Evolutionary conservation across 1,140 invertebrate species (phyloP), one percentile per base, ranked within the genome.

Genomic region (Apis florea): DNA sequence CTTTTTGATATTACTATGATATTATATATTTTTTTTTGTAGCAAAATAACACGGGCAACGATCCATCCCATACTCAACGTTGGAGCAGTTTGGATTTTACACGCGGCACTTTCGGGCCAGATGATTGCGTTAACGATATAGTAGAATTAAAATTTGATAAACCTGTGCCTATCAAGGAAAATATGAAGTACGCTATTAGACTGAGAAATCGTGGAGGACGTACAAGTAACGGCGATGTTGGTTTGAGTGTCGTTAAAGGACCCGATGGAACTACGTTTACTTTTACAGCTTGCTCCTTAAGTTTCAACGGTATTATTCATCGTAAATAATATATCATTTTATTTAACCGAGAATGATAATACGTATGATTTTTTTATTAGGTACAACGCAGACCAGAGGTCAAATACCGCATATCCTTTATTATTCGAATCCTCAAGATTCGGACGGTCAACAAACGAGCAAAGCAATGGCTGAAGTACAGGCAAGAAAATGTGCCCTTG

Each of bases 371-470:
- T 21, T 53, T 69, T 12, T 4, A 1, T 31, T n/a, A 93, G 92
- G 92, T 53, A 94, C 98, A 1, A 99, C 98, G 8, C 96, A 98
- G 86, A 97, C 97, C 0, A 94, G 98, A 59, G 99, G 99, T 63
- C 99, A 99, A 94, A 96, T 99, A 86, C 98, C 99, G 0, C 96
- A 98, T 88, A 96, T 99, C 74, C 94, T 99, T 11, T 99, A 99
- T 92, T 98, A 97, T 90, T 96, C 95, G 88, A 94, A 93, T 86
- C 94, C 94, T 56, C 93, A 94, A 77, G 92, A 93, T 59, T 94
- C 95, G 0, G 96, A 96, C 82, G 95, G 93, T 59, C 95, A 95
- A 47, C 95, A 96, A 85, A 95, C 95, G 61, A 95, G 94, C 51
- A 95, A 95, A 90, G 95, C 95, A 40, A 94, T 96, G 88, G 95